Evolutionary conservation across 2,113 vertebrate genomes (phyloP).

Genomic region (Pseudopodoces humilis): DNA sequence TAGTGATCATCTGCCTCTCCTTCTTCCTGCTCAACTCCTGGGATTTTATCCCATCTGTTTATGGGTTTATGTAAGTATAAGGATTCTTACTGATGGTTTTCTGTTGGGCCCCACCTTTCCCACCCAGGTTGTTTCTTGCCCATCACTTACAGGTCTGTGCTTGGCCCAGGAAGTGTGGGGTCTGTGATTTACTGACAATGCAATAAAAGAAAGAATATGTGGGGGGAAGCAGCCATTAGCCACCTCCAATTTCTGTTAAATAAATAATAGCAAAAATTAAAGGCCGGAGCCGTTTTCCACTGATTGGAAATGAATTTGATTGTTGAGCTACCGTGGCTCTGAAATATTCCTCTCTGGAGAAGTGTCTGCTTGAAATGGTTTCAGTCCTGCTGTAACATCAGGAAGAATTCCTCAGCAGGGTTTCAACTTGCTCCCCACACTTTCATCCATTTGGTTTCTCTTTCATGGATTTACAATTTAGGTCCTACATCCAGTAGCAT

Average conservation of each 20-base stretch:
- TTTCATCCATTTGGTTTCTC: neutral
- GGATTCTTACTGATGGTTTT: neutral
- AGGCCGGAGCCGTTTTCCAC: neutral
- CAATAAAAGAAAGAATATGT: neutral
- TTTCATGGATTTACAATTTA: neutral
- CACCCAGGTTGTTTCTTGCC: neutral
- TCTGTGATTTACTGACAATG: neutral
- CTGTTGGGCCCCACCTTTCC: neutral
- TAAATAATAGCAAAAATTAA: neutral
- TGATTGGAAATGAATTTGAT: neutral
- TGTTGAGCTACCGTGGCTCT: neutral
- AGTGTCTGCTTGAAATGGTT: neutral
- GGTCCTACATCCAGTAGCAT: neutral
- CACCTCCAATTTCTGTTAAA: neutral
- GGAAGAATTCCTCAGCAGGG: neutral
- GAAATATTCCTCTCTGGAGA: neutral
- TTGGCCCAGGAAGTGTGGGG: neutral
- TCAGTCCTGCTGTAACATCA: neutral
- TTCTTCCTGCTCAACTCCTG: slow-evolving; percentile 97
- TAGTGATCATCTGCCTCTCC: slow-evolving; percentile 88
- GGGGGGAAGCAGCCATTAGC: neutral
- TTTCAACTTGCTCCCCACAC: neutral
- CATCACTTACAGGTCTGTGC: neutral
- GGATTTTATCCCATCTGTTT: slow-evolving; percentile 94
- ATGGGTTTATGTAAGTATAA: slow-evolving; percentile 94